Base-by-base conservation (phyloP, 2,888 invertebrate genomes). In the Eupithecia exiguata region DNA sequence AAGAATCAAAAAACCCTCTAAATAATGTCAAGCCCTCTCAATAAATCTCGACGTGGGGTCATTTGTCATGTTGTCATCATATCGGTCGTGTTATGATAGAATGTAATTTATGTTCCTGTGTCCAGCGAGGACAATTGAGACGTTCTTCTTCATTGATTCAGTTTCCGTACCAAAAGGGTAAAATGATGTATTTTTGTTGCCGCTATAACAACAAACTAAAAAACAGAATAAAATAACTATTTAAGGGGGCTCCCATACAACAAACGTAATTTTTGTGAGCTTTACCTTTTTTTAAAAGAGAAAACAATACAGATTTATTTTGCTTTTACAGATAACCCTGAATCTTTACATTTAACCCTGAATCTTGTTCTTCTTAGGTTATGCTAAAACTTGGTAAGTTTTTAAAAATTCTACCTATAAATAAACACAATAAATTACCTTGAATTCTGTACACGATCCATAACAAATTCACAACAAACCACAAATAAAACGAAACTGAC, bases 21-120 rank as follows among this genome's bases (percentile, higher is more conserved):
- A 30, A 62, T 35, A 25, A 53, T 65, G 9, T 30, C 40, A 62
- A 62, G 69, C 12, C 68, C 67, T 53, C 38, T 74, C 74, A 74
- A 75, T 74, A 72, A 70, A 68, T 72, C 68, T 63, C 36, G 43
- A 69, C 58, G 46, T 46, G 53, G 30, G 65, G 53, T 58, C 74
- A 58, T 76, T 78, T 79, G 78, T 81, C 74, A 75, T 77, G 63
- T 72, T 74, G 78, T 78, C 79, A 71, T 76, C 77, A 78, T 78
- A 77, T 79, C 79, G 81, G 71, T 71, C 73, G 75, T 81, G 79
- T 81, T 82, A 77, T 83, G 83, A 83, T 79, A 71, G 75, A 61
- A 63, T 65, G 43, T 78, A 75, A 79, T 77, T 53, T 78, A 81
- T 66, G 40, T 14, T 14, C 21, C 36, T 38, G 62, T 43, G 66